Base-by-base conservation (phyloP, 2,797 vertebrate genomes). In the Rhabdomys pumilio region DNA sequence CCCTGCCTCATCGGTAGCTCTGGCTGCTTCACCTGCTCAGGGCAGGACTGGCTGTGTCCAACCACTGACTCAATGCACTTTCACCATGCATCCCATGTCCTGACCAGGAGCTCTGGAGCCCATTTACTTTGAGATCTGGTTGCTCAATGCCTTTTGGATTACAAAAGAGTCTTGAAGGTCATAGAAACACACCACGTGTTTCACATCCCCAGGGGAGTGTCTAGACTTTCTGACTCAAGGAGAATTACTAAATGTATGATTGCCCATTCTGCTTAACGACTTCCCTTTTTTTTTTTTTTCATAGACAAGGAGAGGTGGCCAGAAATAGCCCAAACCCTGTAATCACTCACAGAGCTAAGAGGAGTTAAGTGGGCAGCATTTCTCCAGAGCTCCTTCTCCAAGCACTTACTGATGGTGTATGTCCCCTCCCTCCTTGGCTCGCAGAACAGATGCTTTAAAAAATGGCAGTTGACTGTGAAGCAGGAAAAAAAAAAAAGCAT, bases 211-310 rank as follows among this genome's bases (percentile, higher is more conserved):
- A 15, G n/a, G 82, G 31, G 79, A 61, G 10, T 38, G 76, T 96
- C 94, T 97, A 95, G 96, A 97, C 96, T 85, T 90, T 88, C 81
- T 95, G 93, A 96, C 96, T 97, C 88, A 75, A 76, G 59, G n/a
- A 57, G 29, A 92, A 96, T 92, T 55, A 89, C 90, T 80, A 88
- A 95, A 94, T 22, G 73, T 63, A 47, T 34, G 90, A 87, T 59
- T 82, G 88, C 73, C 57, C 75, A 50, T 61, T 94, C 92, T n/a
- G 47, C 72, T 65, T 89, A 96, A 85, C 79, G 73, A 88, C 92
- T 90, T 94, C 7, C 82, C 63, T 94, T 95, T 94, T 65, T 63
- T 63, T 63, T 63, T 63, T 63, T 24, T 95, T 85, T 84, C 85
- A 88, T 63, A 95, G 92, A 80, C n/a, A 69, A 92, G 82, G 1